A percentile compares a stretch with the other conserved stretches of the same genome.
Evolutionary conservation across 1,140 invertebrate species (phyloP).

Genomic region (Ectropis grisescens): DNA sequence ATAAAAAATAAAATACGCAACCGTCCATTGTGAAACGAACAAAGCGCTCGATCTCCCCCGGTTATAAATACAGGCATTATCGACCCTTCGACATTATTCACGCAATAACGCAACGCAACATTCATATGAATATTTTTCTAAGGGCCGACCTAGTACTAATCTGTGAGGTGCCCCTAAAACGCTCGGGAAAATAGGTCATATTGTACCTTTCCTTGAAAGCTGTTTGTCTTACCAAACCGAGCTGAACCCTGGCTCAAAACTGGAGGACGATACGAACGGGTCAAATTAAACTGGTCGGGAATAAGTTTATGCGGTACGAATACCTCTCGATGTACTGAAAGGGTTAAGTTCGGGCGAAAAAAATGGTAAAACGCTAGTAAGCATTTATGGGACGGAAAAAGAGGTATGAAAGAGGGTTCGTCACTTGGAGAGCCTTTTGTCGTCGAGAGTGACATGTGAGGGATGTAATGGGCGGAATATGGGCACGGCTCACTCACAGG

Average conservation of each 20-base stretch:
- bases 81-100: slow-evolving; percentile 12
- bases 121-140: slow-evolving; percentile 29
- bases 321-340: slow-evolving; percentile 31
- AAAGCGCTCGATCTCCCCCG: slow-evolving; percentile 7
- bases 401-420: slow-evolving; percentile 15
- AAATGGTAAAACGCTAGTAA: slow-evolving; percentile 42
- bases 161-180: slow-evolving; percentile 27
- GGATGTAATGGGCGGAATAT: slow-evolving; percentile 1
- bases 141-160: slow-evolving; percentile 28
- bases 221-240: slow-evolving; percentile 14
- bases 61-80: slow-evolving; percentile 11
- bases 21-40: slow-evolving; percentile 6
- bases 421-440: slow-evolving; percentile 15
- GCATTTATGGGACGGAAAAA: slow-evolving; percentile 25
- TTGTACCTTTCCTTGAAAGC: slow-evolving; percentile 32
- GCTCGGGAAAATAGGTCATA: slow-evolving; percentile 32
- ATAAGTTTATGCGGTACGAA: slow-evolving; percentile 40
- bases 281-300: slow-evolving; percentile 17
- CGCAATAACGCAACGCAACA: slow-evolving; percentile 13
- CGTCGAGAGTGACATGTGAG: slow-evolving; percentile 10
- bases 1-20: too few relatives aligned
- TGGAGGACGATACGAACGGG: slow-evolving; percentile 2
- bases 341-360: slow-evolving; percentile 27
- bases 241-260: slow-evolving; percentile 7
- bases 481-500: neutral